Conservation (phyloP, 2,797 vertebrate species). For the Pogonophryne albipinna region DNA sequence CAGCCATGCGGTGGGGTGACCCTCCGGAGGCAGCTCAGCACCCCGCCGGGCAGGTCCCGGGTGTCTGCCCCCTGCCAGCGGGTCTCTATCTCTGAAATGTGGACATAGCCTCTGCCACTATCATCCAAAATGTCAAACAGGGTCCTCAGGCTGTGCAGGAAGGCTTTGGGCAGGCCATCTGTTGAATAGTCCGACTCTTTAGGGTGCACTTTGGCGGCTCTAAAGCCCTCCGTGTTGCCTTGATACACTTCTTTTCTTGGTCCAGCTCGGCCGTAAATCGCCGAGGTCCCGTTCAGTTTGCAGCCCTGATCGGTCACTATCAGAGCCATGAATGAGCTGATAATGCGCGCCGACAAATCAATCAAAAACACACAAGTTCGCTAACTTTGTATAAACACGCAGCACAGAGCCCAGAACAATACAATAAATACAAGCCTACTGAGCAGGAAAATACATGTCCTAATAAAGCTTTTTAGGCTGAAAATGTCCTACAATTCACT, state of each 20-base stretch:
- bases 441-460: not conserved
- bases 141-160: constrained; percentile 92
- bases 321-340: constrained; percentile 71
- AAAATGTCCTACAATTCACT: not conserved
- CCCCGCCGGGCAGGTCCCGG: constrained; percentile 89
- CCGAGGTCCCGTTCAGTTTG: constrained; percentile 65
- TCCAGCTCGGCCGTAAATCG: constrained; percentile 56
- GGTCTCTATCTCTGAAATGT: constrained; percentile 95
- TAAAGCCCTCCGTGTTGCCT: constrained; percentile 41
- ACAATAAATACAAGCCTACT: rapidly evolving
- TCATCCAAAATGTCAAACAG: constrained; percentile 97
- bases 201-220: constrained; percentile 60
- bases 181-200: constrained; percentile 80
- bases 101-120: constrained; percentile 89
- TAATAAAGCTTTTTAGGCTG: not conserved
- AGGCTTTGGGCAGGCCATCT: constrained; percentile 90
- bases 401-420: not conserved
- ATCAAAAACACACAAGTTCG: constrained; percentile 37
- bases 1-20: constrained; percentile 91
- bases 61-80: constrained; percentile 93
- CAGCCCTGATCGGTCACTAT: constrained; percentile 79
- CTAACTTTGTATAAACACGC: not conserved
- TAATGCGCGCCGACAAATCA: constrained; percentile 1
- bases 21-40: constrained; percentile 88
- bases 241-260: constrained; percentile 58